phyloP scores from a whole-genome alignment of 1,140 invertebrate genomes.

The Whitmania pigra region DNA sequence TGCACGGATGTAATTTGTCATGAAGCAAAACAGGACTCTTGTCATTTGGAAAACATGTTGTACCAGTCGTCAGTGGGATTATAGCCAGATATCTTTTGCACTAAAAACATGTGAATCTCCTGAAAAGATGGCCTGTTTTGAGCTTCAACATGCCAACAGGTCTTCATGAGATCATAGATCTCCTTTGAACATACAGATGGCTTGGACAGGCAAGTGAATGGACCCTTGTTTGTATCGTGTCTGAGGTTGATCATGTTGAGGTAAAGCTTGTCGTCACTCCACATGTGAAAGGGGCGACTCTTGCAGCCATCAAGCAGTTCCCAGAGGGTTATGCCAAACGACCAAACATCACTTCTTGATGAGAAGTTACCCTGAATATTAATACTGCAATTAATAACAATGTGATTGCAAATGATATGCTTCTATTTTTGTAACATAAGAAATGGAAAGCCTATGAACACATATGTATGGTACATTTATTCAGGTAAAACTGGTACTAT shows the following conservation, averaged over 20 bases:
- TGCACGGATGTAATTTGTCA: no score
- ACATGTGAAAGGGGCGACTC: conserved; percentile 67
- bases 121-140: conserved; percentile 80
- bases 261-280: conserved; percentile 62
- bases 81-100: conserved; percentile 10
- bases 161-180: conserved; percentile 21
- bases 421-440: no score
- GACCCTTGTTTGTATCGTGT: conserved; percentile 35
- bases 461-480: no score
- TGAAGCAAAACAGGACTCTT: no score
- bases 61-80: conserved; percentile 3
- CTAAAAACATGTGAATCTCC: conserved; percentile 61
- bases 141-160: conserved; percentile 14
- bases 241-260: conserved; percentile 50
- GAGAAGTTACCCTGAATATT: conserved; percentile 57
- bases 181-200: conserved; percentile 16
- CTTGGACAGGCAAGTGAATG: not conserved
- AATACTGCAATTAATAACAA: not conserved
- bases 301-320: conserved; percentile 72
- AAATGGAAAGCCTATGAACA: no score
- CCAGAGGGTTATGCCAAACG: conserved; percentile 74
- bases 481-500: no score
- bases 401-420: no score
- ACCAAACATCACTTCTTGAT: conserved; percentile 73
- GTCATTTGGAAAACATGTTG: no score